These are phyloP conservation scores for Ostrea denselamellosa DNA, from an alignment of 1,140 invertebrate genomes.

Conservation along the genomic window DNA sequence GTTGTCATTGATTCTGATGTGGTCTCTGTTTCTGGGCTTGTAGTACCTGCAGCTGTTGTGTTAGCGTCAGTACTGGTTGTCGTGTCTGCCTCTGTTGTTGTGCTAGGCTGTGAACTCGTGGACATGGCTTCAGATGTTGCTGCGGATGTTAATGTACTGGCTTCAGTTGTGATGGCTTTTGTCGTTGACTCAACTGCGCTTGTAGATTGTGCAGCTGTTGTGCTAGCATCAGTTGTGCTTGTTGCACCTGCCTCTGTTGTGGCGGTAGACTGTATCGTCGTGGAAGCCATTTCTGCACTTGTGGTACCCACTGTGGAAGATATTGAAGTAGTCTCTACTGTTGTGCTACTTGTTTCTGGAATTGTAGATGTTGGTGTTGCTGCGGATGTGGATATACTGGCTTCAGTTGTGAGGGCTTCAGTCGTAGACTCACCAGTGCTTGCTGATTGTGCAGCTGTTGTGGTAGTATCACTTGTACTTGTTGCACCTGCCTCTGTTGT, in stretches of 20 bases:
- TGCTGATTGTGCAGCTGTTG: too few species aligned
- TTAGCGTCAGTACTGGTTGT: neutral
- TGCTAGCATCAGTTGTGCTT: too few species aligned
- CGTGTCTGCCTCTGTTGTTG: neutral
- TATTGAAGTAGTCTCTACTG: too few species aligned
- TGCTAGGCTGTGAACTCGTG: too few species aligned
- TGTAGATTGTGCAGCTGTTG: slow-evolving; percentile 26
- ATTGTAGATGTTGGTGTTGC: too few species aligned
- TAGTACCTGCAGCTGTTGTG: neutral
- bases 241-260: neutral
- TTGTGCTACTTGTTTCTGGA: too few species aligned
- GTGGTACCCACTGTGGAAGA: neutral
- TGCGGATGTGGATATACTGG: too few species aligned
- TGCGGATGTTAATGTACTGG: neutral
- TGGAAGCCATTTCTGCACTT: neutral
- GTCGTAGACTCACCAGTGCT: too few species aligned
- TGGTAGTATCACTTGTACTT: too few species aligned
- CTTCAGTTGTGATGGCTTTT: neutral
- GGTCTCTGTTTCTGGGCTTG: neutral
- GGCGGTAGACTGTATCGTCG: neutral
- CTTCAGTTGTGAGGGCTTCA: neutral
- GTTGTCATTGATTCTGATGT: neutral
- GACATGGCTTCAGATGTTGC: too few species aligned
- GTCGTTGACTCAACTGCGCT: too few species aligned
- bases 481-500: neutral